A percentile compares a stretch with the other conserved stretches of the same genome.
Evolutionary conservation across 2,113 vertebrate genomes (phyloP).

Genomic region (Xiphias gladius): DNA sequence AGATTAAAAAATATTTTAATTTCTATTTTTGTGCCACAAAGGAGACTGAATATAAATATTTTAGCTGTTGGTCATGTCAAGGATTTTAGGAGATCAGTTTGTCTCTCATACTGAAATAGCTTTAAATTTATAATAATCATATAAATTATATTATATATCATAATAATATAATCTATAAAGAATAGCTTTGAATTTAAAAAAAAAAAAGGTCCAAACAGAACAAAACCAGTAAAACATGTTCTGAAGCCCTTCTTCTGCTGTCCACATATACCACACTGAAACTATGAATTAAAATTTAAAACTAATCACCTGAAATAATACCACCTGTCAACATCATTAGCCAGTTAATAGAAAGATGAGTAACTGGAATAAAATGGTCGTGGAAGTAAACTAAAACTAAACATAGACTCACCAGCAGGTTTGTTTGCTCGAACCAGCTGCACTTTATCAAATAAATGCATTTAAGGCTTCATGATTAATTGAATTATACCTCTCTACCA

Average conservation of each 20-base stretch:
- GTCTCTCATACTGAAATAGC: too few relatives aligned
- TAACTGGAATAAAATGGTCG: slow-evolving; percentile 13
- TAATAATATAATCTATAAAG: too few relatives aligned
- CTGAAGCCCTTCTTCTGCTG: not conserved
- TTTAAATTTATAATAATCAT: too few relatives aligned
- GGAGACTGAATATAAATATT: not conserved
- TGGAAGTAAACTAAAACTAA: slow-evolving; percentile 33
- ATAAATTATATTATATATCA: too few relatives aligned
- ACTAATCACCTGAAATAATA: slow-evolving; percentile 42
- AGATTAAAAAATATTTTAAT: not conserved
- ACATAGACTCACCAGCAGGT: slow-evolving; percentile 27
- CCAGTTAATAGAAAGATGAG: slow-evolving; percentile 49
- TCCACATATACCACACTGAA: too few relatives aligned
- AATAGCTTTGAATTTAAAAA: too few relatives aligned
- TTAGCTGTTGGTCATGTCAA: too few relatives aligned
- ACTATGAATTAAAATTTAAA: not conserved
- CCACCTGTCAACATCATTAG: slow-evolving; percentile 45
- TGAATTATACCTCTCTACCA: slow-evolving; percentile 32
- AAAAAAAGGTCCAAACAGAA: not conserved
- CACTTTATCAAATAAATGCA: slow-evolving; percentile 41
- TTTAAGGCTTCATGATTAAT: slow-evolving; percentile 38
- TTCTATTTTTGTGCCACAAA: not conserved
- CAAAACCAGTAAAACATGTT: not conserved
- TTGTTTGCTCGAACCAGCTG: slow-evolving; percentile 36
- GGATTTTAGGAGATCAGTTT: too few relatives aligned